These are phyloP conservation scores for Cecropterus lyciades DNA, from an alignment of 1,140 invertebrate species.

Conservation along the genomic window DNA sequence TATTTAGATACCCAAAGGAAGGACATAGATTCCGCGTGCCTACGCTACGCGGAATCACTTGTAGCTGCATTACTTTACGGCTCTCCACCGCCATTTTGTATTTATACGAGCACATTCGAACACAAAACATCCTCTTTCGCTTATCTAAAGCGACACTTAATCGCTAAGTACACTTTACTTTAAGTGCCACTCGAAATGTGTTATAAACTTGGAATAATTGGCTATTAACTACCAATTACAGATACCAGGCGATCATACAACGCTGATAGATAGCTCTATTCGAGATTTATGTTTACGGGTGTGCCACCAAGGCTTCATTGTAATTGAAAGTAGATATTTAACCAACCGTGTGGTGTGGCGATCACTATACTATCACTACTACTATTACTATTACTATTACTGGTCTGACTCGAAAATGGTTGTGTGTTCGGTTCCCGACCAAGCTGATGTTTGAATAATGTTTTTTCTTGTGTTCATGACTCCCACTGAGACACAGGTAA, in stretches of 20 bases:
- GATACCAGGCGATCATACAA: slow-evolving; percentile 44
- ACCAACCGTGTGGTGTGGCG: too few relatives aligned
- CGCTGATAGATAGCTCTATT: slow-evolving; percentile 35
- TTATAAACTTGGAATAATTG: slow-evolving; percentile 37
- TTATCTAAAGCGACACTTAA: slow-evolving; percentile 36
- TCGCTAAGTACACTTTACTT: slow-evolving; percentile 35
- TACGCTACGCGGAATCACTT: slow-evolving; percentile 15
- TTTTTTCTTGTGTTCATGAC: too few relatives aligned
- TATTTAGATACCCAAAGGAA: too few relatives aligned
- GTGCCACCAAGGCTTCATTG: neutral
- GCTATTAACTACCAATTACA: slow-evolving; percentile 45
- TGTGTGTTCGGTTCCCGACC: too few relatives aligned
- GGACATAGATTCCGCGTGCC: neutral
- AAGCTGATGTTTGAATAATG: too few relatives aligned
- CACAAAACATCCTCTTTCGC: slow-evolving; percentile 39
- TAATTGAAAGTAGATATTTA: neutral
- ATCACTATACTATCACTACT: too few relatives aligned
- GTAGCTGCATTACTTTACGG: slow-evolving; percentile 34
- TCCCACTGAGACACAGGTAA: too few relatives aligned
- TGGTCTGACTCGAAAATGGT: too few relatives aligned
- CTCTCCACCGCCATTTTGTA: slow-evolving; percentile 35
- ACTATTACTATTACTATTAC: too few relatives aligned
- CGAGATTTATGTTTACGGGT: slow-evolving; percentile 29
- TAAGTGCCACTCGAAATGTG: slow-evolving; percentile 32
- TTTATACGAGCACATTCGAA: slow-evolving; percentile 32